Conservation (phyloP, 1,140 invertebrate genomes). For the Caerostris darwini region DNA sequence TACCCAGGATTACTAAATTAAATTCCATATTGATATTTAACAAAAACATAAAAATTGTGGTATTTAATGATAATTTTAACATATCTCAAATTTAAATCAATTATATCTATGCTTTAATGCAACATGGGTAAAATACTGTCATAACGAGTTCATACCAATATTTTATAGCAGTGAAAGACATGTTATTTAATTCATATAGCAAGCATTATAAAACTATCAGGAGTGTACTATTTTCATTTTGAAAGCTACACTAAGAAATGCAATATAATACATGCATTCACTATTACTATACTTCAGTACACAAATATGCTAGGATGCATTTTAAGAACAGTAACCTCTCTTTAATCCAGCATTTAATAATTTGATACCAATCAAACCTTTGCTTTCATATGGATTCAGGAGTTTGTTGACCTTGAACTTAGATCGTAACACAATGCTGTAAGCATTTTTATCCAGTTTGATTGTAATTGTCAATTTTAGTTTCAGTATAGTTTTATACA, state of each 20-base stretch:
- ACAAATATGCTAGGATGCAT: constrained; percentile 1
- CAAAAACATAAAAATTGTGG: background rate
- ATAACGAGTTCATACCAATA: background rate
- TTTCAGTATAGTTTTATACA: too few relatives aligned
- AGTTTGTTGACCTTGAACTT: too few relatives aligned
- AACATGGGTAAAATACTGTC: background rate
- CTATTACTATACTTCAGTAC: constrained; percentile 13
- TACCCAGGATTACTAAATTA: background rate
- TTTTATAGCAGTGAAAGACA: constrained; percentile 20
- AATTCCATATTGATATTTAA: background rate
- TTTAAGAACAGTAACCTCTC: background rate
- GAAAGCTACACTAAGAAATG: constrained; percentile 4
- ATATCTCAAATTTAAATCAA: background rate
- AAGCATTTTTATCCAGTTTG: too few relatives aligned
- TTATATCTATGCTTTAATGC: background rate
- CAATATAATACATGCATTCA: constrained; percentile 1
- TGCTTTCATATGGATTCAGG: too few relatives aligned
- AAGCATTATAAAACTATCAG: background rate
- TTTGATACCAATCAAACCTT: too few relatives aligned
- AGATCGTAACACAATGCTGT: too few relatives aligned
- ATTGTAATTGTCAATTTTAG: too few relatives aligned
- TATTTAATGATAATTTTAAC: background rate
- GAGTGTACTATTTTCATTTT: constrained; percentile 10
- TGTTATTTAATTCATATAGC: background rate
- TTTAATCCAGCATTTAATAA: too few relatives aligned